Percentiles rank a stretch among this genome's conserved stretches.
Conservation (phyloP, 2,797 vertebrate genomes). For the Syngnathus rostellatus region DNA sequence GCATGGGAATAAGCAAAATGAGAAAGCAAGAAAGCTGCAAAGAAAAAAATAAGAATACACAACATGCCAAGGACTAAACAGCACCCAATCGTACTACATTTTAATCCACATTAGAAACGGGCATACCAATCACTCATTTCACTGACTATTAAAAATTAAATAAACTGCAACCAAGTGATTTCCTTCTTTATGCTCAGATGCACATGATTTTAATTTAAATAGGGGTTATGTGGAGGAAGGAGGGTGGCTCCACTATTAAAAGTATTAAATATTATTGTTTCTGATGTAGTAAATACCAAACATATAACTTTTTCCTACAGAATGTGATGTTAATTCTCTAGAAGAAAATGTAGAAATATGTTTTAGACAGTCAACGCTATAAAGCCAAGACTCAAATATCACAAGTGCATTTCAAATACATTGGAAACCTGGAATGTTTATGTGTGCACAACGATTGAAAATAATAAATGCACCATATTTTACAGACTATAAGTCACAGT, state of each 20-base stretch:
- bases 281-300: background rate
- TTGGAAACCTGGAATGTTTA: background rate
- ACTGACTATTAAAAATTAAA: too few species aligned
- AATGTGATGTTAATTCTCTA: background rate
- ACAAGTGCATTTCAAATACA: background rate
- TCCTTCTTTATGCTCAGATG: background rate
- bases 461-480: background rate
- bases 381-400: too few species aligned
- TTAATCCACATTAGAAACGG: constrained; percentile 3
- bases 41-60: too few species aligned
- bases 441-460: background rate
- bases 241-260: background rate
- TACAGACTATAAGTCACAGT: too few species aligned
- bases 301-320: background rate
- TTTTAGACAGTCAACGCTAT: too few species aligned
- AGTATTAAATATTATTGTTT: background rate
- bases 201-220: background rate
- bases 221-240: background rate
- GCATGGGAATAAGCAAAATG: background rate
- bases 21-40: too few species aligned
- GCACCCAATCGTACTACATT: background rate
- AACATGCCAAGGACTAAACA: background rate
- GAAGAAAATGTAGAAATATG: background rate
- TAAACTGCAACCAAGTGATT: background rate
- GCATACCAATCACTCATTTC: too few species aligned